Evolutionary conservation across 2,888 invertebrate genomes (phyloP).

Genomic region (Idaea straminata): DNA sequence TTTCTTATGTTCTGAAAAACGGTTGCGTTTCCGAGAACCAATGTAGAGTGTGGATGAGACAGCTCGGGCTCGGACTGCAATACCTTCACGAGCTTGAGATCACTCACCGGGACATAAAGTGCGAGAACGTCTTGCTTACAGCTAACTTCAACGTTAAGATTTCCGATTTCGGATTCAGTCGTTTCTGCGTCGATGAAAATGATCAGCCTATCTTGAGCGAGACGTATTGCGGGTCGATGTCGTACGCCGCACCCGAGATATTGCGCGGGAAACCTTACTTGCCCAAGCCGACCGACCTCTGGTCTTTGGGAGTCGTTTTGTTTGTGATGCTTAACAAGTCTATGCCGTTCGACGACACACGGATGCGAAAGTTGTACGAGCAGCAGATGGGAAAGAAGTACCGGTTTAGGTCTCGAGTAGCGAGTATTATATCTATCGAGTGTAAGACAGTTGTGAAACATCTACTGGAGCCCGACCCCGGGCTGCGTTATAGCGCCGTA

Average conservation of each 20-base stretch:
- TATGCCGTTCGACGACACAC: conserved; percentile 91
- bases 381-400: conserved; percentile 82
- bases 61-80: conserved; percentile 84
- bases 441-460: conserved; percentile 82
- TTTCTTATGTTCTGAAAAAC: conserved; percentile 85
- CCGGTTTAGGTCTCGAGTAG: conserved; percentile 82
- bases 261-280: conserved; percentile 86
- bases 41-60: conserved; percentile 85
- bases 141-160: conserved; percentile 87
- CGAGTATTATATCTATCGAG: conserved; percentile 76
- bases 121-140: conserved; percentile 88
- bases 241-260: conserved; percentile 93
- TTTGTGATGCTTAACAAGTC: conserved; percentile 91
- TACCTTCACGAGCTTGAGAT: conserved; percentile 88
- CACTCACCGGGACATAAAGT: conserved; percentile 90
- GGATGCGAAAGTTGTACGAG: conserved; percentile 85
- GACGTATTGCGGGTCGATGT: conserved; percentile 92
- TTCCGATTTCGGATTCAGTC: conserved; percentile 91
- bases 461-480: conserved; percentile 85
- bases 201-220: conserved; percentile 80
- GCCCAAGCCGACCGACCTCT: conserved; percentile 87
- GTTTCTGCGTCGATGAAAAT: conserved; percentile 60
- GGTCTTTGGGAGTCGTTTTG: conserved; percentile 89
- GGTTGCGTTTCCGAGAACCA: conserved; percentile 85
- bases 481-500: conserved; percentile 77